Conservation (phyloP, 2,888 invertebrate genomes). For the Molorchus minor region DNA sequence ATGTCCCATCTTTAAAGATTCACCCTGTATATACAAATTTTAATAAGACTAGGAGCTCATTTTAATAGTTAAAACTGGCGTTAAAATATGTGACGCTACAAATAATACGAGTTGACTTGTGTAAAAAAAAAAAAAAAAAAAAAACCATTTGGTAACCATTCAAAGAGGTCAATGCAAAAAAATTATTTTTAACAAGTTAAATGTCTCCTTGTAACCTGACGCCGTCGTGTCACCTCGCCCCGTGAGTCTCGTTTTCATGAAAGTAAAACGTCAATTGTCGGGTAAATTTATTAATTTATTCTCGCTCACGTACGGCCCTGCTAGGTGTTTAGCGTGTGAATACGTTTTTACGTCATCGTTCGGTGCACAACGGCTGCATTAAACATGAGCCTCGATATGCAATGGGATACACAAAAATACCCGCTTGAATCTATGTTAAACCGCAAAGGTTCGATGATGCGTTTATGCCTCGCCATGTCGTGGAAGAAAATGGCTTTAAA, state of each 20-base stretch:
- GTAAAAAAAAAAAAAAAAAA: no score
- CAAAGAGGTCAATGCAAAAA: no score
- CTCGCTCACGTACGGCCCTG: not conserved
- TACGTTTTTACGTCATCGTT: constrained; percentile 7
- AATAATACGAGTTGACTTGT: no score
- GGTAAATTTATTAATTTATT: constrained; percentile 15
- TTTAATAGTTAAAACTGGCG: no score
- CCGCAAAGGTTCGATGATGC: not conserved
- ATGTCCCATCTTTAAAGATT: no score
- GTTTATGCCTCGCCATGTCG: not conserved
- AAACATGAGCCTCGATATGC: not conserved
- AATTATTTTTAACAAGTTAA: no score
- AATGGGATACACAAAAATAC: not conserved
- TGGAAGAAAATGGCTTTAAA: no score
- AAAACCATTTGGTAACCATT: no score
- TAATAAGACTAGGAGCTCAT: no score
- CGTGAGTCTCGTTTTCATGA: not conserved
- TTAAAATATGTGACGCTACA: no score
- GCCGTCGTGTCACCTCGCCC: not conserved
- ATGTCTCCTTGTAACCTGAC: no score
- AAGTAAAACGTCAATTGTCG: constrained; percentile 14
- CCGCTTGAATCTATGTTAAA: not conserved
- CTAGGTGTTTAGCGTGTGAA: constrained; percentile 11
- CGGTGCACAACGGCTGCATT: not conserved
- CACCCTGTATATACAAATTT: no score